phyloP scores from a whole-genome alignment of 1,140 invertebrate species.

The Formica selysi region DNA sequence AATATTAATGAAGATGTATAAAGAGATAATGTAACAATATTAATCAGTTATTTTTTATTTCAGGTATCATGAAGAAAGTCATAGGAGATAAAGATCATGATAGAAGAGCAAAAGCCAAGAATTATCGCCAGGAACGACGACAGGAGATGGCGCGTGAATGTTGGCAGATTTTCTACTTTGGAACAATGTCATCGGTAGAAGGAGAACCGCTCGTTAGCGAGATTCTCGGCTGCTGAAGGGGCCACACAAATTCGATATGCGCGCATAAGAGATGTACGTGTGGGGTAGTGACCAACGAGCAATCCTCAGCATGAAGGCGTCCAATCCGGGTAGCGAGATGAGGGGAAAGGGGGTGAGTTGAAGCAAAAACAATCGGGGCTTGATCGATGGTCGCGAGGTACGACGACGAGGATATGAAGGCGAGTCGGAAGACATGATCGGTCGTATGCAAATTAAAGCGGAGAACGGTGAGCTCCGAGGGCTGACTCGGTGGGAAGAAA shows the following conservation, averaged over 20 bases:
- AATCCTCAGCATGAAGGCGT: conserved; percentile 47
- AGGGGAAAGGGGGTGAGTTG: conserved; percentile 39
- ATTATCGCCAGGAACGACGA: conserved; percentile 7
- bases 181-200: conserved; percentile 71
- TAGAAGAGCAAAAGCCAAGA: conserved; percentile 19
- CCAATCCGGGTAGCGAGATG: conserved; percentile 41
- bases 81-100: conserved; percentile 6
- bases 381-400: conserved; percentile 76
- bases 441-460: conserved; percentile 75
- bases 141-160: conserved; percentile 17
- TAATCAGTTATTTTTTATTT: conserved; percentile 19
- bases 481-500: conserved; percentile 50
- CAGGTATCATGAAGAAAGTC: neutral
- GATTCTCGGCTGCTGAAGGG: conserved; percentile 57
- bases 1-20: neutral
- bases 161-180: conserved; percentile 41
- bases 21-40: neutral
- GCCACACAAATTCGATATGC: conserved; percentile 55
- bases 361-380: conserved; percentile 77
- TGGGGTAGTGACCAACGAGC: conserved; percentile 67
- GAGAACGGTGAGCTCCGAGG: conserved; percentile 49
- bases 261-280: conserved; percentile 58
- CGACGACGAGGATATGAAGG: conserved; percentile 69
- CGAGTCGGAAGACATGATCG: conserved; percentile 75
- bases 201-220: conserved; percentile 73